A percentile compares a stretch with the other conserved stretches of the same genome.
Conservation (phyloP, 1,140 invertebrate species). For the Ips typographus region DNA sequence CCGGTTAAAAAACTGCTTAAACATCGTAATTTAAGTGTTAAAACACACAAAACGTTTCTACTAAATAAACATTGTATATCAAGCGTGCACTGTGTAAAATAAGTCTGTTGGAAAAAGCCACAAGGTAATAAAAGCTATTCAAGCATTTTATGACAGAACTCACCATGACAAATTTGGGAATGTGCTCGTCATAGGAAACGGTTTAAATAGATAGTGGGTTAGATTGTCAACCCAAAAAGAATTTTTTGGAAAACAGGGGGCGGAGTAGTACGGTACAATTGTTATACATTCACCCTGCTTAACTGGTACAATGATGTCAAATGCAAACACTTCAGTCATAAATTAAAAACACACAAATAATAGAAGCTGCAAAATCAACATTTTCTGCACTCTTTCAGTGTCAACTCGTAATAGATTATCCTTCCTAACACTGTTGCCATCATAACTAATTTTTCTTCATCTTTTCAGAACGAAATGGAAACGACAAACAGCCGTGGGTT, state of each 20-base stretch:
- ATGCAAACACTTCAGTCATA: too few species aligned
- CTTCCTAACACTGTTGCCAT: too few species aligned
- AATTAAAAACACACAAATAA: too few species aligned
- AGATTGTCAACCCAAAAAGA: too few species aligned
- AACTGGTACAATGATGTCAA: too few species aligned
- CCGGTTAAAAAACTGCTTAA: conserved; percentile 9
- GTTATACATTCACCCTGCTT: too few species aligned
- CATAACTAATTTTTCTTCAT: neutral
- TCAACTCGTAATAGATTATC: too few species aligned
- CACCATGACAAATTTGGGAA: conserved; percentile 27
- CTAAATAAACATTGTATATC: conserved; percentile 30
- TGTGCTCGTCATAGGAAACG: conserved; percentile 18
- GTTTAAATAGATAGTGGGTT: neutral
- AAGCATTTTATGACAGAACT: conserved; percentile 33
- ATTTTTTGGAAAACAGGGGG: too few species aligned
- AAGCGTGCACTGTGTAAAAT: conserved; percentile 23
- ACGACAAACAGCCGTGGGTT: conserved; percentile 93
- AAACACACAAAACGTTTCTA: conserved; percentile 35
- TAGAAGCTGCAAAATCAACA: too few species aligned
- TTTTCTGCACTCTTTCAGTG: too few species aligned
- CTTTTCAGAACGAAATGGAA: conserved; percentile 98
- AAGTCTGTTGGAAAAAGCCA: conserved; percentile 28
- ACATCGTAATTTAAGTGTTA: conserved; percentile 35
- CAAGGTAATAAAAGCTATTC: conserved; percentile 32
- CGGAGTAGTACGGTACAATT: too few species aligned